A percentile compares a stretch with the other conserved stretches of the same genome.
Conservation (phyloP, 1,140 invertebrate species). For the Diabrotica undecimpunctata region DNA sequence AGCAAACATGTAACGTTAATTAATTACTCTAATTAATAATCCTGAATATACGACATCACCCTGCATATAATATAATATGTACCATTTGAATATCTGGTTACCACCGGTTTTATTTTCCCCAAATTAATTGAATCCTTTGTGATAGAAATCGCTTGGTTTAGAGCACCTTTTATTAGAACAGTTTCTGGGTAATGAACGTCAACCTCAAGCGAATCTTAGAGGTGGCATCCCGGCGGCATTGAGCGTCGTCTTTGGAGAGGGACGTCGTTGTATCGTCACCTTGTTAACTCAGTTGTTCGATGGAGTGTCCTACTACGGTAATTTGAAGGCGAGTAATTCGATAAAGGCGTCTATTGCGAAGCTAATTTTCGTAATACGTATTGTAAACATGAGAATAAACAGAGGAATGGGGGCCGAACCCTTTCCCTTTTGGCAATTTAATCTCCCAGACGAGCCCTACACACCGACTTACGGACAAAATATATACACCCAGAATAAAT, state of each 20-base stretch:
- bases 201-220: background rate
- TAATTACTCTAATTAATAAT: no score
- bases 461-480: slow-evolving; percentile 29
- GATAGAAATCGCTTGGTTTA: background rate
- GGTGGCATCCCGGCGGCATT: background rate
- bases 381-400: slow-evolving; percentile 28
- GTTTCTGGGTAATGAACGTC: background rate
- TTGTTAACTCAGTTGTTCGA: slow-evolving; percentile 10
- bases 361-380: slow-evolving; percentile 30
- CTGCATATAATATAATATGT: no score
- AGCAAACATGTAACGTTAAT: no score
- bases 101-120: no score
- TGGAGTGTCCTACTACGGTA: slow-evolving; percentile 6
- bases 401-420: slow-evolving; percentile 20
- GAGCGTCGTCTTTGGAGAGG: background rate
- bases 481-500: slow-evolving; percentile 30
- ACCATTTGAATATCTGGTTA: no score
- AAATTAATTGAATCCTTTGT: no score
- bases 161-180: background rate
- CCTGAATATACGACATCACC: no score
- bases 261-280: slow-evolving; percentile 1
- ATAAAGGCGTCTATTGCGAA: slow-evolving; percentile 18
- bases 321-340: slow-evolving; percentile 17
- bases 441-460: slow-evolving; percentile 23
- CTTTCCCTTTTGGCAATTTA: slow-evolving; percentile 31